Conservation (phyloP, 1,140 invertebrate genomes). For the Tetramorium simillimum region DNA sequence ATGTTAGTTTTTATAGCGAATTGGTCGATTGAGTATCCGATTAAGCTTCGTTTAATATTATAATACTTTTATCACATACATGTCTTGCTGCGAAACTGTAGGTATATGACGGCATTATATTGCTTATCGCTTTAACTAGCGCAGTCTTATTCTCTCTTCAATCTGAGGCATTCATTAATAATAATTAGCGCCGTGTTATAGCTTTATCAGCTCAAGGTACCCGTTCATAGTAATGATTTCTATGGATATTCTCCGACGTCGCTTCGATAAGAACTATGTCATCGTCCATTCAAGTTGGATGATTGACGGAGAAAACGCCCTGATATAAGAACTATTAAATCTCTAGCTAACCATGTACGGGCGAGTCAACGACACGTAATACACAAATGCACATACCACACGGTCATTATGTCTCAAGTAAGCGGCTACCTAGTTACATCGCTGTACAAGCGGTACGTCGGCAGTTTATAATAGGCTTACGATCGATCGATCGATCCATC, state of each 20-base stretch:
- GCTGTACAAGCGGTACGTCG: slow-evolving; percentile 12
- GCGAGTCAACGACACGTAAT: slow-evolving; percentile 30
- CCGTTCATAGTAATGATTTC: slow-evolving; percentile 4
- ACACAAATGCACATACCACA: slow-evolving; percentile 15
- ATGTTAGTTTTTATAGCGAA: slow-evolving; percentile 1
- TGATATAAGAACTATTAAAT: slow-evolving; percentile 51
- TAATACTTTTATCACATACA: not conserved
- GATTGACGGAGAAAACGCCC: slow-evolving; percentile 24
- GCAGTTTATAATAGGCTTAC: slow-evolving; percentile 52
- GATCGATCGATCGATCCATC: slow-evolving; percentile 33
- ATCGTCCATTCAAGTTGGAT: slow-evolving; percentile 29
- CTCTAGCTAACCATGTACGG: not conserved
- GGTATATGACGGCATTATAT: not conserved
- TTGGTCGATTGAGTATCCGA: not conserved
- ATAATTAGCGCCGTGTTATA: slow-evolving; percentile 27
- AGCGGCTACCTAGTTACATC: slow-evolving; percentile 24
- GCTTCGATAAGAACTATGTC: slow-evolving; percentile 26
- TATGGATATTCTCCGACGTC: slow-evolving; percentile 19
- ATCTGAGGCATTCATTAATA: slow-evolving; percentile 10
- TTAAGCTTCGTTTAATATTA: slow-evolving; percentile 34
- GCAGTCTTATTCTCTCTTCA: not conserved
- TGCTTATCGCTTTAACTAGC: slow-evolving; percentile 5
- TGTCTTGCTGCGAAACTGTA: not conserved
- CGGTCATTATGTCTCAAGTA: slow-evolving; percentile 40
- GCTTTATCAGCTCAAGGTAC: not conserved